Evolutionary conservation across 2,888 invertebrate genomes (phyloP), one percentile per base, ranked within the genome.

Genomic region (Hirtodrosophila alboralis): DNA sequence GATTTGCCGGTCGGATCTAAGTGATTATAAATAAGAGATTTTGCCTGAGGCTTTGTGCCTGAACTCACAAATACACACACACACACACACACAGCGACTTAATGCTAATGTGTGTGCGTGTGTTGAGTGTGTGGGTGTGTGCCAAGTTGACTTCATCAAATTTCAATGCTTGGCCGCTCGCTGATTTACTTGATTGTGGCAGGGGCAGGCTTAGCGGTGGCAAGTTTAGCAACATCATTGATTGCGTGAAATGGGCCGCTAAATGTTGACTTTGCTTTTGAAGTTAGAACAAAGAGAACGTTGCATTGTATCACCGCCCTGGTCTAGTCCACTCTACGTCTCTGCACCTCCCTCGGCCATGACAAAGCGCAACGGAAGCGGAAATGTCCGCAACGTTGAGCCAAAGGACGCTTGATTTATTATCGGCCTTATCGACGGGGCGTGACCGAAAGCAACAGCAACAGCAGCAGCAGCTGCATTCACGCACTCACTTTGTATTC

Each of bases 11-110:
- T 48, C 62, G 75, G 75, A 74, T 81, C 61, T 71, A 69, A 83
- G 76, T 71, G 84, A 81, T 81, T 81, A 81, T 83, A 85, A 79
- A 83, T 74, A 83, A 85, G 71, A 70, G 71, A 79, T 75, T 59
- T 70, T 23, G n/a, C 31, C 47, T 45, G 13, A 30, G 40, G 38
- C 36, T 56, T 48, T 61, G 38, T 48, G 37, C 45, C 40, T 14
- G 18, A 18, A 18, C 18, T 16, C 18, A 30, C 13, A 23, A 41
- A 34, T 18, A 30, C 28, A 40, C 48, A 38, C 27, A 34, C 30
- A 23, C 43, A 38, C 43, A 41, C 44, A 44, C 16, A 31, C 9
- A 30, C 30, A 49, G 10, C 27, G 21, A 18, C 34, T 34, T 16
- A 64, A 68, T 71, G 65, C 65, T 59, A 56, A 70, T 70, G 60